Base-by-base conservation (phyloP, 2,888 invertebrate species). In the Drosophila prostipennis region DNA sequence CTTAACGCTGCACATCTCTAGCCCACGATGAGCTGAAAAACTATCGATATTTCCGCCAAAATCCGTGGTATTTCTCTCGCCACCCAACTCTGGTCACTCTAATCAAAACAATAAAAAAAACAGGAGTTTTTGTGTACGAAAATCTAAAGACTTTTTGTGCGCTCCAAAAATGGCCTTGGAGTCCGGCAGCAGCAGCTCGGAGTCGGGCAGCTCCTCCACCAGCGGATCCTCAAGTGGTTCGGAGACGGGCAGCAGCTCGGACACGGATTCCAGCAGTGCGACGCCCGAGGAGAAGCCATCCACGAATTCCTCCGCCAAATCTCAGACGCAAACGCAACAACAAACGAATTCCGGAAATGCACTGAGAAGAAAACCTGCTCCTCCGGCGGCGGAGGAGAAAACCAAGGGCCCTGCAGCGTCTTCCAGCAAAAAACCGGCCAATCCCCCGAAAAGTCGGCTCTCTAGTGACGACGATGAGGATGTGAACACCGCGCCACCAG, bases 141-240 rank as follows among this genome's bases (percentile, higher is more conserved):
- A 48, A 40, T 63, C 40, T 1, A 40, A 39, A 23, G 8, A 10
- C 46, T 40, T 61, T 63, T 34, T 13, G 45, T 29, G 48, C 37
- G 39, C 43, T 48, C 10, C 34, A 69, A 36, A 32, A 69, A 71
- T 71, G 72, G 52, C 60, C 45, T 45, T 76, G 69, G 63, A 72
- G 46, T 76, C 76, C 40, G 75, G 51, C 37, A 63, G 80, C 39
- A 89, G 86, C 55, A 88, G 78, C 46, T 94, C 95, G 34, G 95
- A 94, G 4, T 95, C 96, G 0, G 96, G 95, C 77, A 95, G 94
- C 81, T 93, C 94, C 0, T 93, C 94, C 2, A 93, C 94, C 0
- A 95, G 95, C 80, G 95, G 94, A 40, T 95, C 95, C 65, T 95
- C 95, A 0, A 95, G 94, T 70, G 94, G 94, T 59, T 95, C 95